Evolutionary conservation across 2,888 invertebrate genomes (phyloP), one percentile per base, ranked within the genome.

Genomic region (Ophion obscuratus): DNA sequence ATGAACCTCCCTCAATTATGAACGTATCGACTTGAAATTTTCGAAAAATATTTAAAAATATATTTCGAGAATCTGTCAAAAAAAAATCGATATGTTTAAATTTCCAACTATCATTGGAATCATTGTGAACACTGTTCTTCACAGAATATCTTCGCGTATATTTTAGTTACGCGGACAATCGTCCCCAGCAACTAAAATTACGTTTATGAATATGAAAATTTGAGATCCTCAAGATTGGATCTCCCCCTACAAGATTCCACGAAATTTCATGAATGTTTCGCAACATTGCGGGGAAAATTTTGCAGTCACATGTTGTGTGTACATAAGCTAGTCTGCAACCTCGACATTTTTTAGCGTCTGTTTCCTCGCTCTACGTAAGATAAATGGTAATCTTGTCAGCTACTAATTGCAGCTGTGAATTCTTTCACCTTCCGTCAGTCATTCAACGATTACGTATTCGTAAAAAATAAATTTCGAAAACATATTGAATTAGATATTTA

Each of bases 321-420:
- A 40, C 6, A 67, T 14, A 36, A 64, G 17, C 20, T 62, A 73
- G 20, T 44, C 59, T 70, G 70, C 70, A 81, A 31, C 71, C 71
- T 47, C 59, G 67, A 64, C 57, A 81, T 7, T 70, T 78, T 66
- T 53, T 40, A 66, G 27, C 64, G 36, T 64, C 24, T 64, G 70
- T 76, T 84, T 80, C 84, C 76, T 70, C 59, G 31, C 64, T 84
- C 78, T 85, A 78, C 78, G 74, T 70, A 78, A 85, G 77, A 70
- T 62, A 70, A 70, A 78, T 61, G 27, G 78, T 61, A 70, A 44
- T 44, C 61, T 44, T 17, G 62, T 64, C 75, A 78, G 40, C 44
- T 36, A 27, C 67, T 31, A 70, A 62, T 53, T 79, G 75, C 74
- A 73, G 76, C 81, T 81, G 71, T 66, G 57, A 66, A 81, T 84